Conservation (phyloP, 1,140 invertebrate species). For the Lanistes nyassanus region DNA sequence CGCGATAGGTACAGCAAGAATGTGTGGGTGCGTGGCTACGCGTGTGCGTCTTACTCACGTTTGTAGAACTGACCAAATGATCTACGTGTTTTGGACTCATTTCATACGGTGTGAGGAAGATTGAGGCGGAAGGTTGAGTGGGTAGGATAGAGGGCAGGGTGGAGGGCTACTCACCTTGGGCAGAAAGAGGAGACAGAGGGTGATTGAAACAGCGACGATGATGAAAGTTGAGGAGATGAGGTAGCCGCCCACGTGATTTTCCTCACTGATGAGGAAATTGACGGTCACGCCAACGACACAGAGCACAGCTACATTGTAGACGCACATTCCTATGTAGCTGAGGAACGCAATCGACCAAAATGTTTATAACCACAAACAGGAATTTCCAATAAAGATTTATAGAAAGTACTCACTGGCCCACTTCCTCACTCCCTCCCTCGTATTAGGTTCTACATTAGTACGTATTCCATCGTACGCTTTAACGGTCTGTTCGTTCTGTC, state of each 20-base stretch:
- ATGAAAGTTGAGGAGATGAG: conserved; percentile 83
- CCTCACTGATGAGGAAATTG: conserved; percentile 82
- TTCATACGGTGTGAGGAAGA: too few species aligned
- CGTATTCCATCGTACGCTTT: too few species aligned
- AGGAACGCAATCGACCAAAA: conserved; percentile 3
- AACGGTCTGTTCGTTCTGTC: too few species aligned
- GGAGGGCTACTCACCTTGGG: conserved; percentile 77
- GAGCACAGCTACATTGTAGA: conserved; percentile 83
- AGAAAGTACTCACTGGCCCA: too few species aligned
- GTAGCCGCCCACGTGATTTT: conserved; percentile 83
- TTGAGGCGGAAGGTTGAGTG: too few species aligned
- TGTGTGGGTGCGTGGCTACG: background rate
- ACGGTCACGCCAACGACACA: conserved; percentile 84
- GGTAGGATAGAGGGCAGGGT: too few species aligned
- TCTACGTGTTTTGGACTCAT: too few species aligned
- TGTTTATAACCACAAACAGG: background rate
- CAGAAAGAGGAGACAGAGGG: conserved; percentile 84
- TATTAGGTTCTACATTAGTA: too few species aligned
- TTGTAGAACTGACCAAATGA: too few species aligned
- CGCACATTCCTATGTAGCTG: conserved; percentile 37
- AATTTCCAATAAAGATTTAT: background rate
- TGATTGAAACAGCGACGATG: conserved; percentile 85
- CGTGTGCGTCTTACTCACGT: background rate
- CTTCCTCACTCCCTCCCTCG: too few species aligned
- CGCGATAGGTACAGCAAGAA: background rate